A percentile compares a stretch with the other conserved stretches of the same genome.
phyloP scores from a whole-genome alignment of 2,797 vertebrate genomes.

The Mormyrops boulengeri region DNA sequence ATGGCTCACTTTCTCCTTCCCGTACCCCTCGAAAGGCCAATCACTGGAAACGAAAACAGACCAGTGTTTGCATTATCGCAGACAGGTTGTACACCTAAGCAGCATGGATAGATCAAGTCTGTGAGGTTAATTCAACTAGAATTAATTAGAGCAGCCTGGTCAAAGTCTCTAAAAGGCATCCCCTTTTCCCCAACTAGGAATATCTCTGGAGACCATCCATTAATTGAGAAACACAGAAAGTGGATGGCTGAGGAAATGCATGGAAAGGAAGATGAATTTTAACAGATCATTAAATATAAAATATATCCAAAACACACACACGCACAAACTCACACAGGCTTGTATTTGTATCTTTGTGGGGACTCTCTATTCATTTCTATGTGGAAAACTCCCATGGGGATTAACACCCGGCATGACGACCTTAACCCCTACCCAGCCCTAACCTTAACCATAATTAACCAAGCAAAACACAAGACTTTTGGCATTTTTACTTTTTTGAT shows the following conservation, averaged over 20 bases:
- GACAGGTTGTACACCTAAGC: not conserved
- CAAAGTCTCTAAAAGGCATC: not conserved
- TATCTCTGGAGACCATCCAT: not conserved
- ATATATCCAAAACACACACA: not conserved
- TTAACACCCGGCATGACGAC: not conserved
- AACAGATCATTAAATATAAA: not conserved
- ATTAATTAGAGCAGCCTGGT: not conserved
- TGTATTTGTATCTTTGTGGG: not conserved
- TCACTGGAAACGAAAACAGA: constrained; percentile 5
- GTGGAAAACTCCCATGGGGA: not conserved
- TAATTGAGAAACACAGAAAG: not conserved
- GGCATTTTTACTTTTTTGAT: no score
- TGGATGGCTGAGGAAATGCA: not conserved
- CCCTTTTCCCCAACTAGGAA: not conserved
- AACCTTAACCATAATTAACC: not conserved
- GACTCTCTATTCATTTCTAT: not conserved
- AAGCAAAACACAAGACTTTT: not conserved
- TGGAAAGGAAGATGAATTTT: not conserved
- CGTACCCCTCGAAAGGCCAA: not conserved
- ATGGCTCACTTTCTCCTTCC: not conserved
- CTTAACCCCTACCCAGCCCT: no score
- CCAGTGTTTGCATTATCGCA: not conserved
- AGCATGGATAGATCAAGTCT: not conserved
- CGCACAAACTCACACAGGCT: not conserved
- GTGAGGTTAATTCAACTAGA: not conserved